Base-by-base conservation (phyloP, 2,888 invertebrate species). In the Dasysyrphus tricinctus region DNA sequence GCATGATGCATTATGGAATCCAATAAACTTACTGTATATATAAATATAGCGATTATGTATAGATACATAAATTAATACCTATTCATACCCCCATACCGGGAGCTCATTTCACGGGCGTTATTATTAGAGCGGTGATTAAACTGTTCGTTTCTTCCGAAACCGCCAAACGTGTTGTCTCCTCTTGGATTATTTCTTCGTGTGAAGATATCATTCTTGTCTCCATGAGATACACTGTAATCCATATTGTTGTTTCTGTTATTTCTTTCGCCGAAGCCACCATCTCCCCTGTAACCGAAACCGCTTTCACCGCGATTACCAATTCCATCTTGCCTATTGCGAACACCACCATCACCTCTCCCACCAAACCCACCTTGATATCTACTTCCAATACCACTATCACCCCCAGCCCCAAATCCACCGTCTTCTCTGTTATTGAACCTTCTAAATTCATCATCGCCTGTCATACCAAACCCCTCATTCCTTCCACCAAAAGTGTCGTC, bases 391-490 rank as follows among this genome's bases (percentile, higher is more conserved):
- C 79, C 79, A 29, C 77, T 70, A 24, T 54, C 63, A 14, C 75
- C 61, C 0, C 80, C 63, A 29, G 72, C 51, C 5, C 72, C 72
- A n/a, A 65, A 67, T n/a, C 59, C 63, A 42, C 19, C 69, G 9
- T 54, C 69, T 19, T 54, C 70, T 44, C 81, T 67, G 37, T 73
- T 80, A 34, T 54, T 54, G 97, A 97, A 98, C 98, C 98, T 98
- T 7, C 63, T 42, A 19, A 56, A 63, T 14, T 69, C 70, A 29
- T 44, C 51, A 12, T 54, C 51, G 32, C 19, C 24, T 5, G 37
- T 6, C 34, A 39, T 34, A 9, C 37, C 51, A 14, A 51, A 67
- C 4, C 6, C 37, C 11, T 69, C 54, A 39, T 54, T 39, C 29
- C 69, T 39, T 54, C 37, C 39, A 39, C 39, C 19, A 8, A 5